Conservation (phyloP, 2,888 invertebrate genomes). For the Eucera pruinosa region DNA sequence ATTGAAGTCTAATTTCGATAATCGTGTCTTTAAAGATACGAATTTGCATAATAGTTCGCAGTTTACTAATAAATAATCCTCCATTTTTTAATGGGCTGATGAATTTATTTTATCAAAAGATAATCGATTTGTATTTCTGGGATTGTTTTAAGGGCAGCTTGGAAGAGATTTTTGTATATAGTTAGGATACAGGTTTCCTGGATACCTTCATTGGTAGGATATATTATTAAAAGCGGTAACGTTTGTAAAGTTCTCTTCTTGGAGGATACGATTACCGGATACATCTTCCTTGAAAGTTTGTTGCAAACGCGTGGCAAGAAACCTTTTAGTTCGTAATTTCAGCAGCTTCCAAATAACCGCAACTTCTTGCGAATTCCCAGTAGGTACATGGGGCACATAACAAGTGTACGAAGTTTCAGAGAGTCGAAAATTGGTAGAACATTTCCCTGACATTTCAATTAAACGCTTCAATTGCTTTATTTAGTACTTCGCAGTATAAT, state of each 20-base stretch:
- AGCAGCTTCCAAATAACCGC: conserved; percentile 35
- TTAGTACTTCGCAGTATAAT: not conserved
- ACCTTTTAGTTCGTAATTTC: conserved; percentile 48
- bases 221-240: conserved; percentile 8
- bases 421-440: conserved; percentile 24
- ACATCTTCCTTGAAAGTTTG: conserved; percentile 26
- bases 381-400: not conserved
- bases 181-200: not conserved
- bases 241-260: conserved; percentile 28
- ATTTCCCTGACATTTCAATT: conserved; percentile 27
- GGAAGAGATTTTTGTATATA: not conserved
- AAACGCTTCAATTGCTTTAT: conserved; percentile 24
- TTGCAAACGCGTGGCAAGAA: conserved; percentile 36
- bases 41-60: no score
- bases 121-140: no score
- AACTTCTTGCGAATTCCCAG: conserved; percentile 34
- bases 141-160: no score
- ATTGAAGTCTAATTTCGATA: no score
- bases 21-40: no score
- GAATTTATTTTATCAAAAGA: no score
- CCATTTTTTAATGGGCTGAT: no score
- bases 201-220: not conserved
- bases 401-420: conserved; percentile 16
- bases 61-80: no score
- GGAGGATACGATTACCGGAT: not conserved